These are phyloP conservation scores for Hipparchia semele DNA, from an alignment of 2,888 invertebrate genomes.

Conservation along the genomic window DNA sequence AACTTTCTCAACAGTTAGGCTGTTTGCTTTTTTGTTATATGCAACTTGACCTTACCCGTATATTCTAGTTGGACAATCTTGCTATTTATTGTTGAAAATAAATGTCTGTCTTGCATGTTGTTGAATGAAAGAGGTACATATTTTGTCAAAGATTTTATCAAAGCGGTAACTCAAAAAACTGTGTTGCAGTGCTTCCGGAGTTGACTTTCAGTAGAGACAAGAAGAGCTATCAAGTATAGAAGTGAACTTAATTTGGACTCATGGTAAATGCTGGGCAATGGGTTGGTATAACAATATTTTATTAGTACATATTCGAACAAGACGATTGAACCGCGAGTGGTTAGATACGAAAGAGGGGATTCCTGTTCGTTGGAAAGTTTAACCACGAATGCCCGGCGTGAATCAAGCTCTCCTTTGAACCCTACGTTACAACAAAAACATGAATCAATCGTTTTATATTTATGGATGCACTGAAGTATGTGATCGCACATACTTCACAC, in stretches of 20 bases:
- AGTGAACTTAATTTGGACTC: constrained; percentile 5
- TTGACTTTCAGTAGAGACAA: too few species aligned
- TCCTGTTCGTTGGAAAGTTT: constrained; percentile 70
- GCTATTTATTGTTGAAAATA: constrained; percentile 1
- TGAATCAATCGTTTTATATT: background rate
- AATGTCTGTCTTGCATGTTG: background rate
- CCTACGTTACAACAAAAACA: constrained; percentile 26
- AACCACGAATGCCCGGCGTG: constrained; percentile 64
- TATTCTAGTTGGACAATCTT: constrained; percentile 4
- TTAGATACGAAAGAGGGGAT: constrained; percentile 76
- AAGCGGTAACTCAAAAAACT: too few species aligned
- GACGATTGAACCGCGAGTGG: constrained; percentile 61
- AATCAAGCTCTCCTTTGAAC: constrained; percentile 44
- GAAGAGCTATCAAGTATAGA: too few species aligned
- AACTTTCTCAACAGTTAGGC: constrained; percentile 8
- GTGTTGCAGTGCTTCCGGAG: too few species aligned
- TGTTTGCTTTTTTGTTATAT: constrained; percentile 20
- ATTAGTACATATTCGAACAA: constrained; percentile 44
- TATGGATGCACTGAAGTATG: background rate
- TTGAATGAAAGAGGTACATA: background rate
- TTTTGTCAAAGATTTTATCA: too few species aligned
- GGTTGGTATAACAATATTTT: too few species aligned
- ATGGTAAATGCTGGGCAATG: constrained; percentile 21
- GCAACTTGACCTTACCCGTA: constrained; percentile 20
- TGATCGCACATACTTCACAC: background rate